A percentile compares a stretch with the other conserved stretches of the same genome.
Conservation (phyloP, 35 echinoderm and acorn worm genomes). For the Anneissia japonica region DNA sequence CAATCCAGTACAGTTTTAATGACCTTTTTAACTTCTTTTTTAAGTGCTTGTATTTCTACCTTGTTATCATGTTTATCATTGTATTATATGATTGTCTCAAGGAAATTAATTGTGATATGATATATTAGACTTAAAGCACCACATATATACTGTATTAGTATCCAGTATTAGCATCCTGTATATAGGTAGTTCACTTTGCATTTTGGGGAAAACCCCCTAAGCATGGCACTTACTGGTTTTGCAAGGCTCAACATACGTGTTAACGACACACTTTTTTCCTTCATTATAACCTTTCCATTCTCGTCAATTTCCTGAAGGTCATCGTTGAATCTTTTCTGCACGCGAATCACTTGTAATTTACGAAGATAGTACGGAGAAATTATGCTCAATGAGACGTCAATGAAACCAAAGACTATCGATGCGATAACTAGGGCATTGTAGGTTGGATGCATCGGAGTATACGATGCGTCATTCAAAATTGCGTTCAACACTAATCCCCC, state of each 20-base stretch:
- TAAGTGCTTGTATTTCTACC: no score
- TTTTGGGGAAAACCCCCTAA: no score
- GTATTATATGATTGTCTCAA: no score
- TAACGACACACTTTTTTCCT: conserved; percentile 12
- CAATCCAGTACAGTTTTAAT: no score
- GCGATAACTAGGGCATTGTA: conserved; percentile 77
- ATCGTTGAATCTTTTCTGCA: conserved; percentile 44
- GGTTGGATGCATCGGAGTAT: conserved; percentile 66
- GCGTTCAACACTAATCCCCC: conserved; percentile 68
- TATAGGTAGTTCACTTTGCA: neutral
- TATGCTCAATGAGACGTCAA: conserved; percentile 48
- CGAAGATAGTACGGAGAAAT: conserved; percentile 46
- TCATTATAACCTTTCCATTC: conserved; percentile 21
- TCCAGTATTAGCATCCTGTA: no score
- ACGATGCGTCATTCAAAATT: conserved; percentile 37
- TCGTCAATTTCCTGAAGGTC: conserved; percentile 29
- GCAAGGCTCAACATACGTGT: conserved; percentile 41
- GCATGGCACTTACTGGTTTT: conserved; percentile 61
- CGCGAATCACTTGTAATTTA: conserved; percentile 43
- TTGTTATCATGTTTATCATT: no score
- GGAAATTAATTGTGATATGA: no score
- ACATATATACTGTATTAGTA: no score
- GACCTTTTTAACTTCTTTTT: no score
- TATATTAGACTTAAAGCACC: no score
- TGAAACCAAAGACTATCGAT: conserved; percentile 55